Base-by-base conservation (phyloP, 2,888 invertebrate species). In the Polydrusus tereticollis region DNA sequence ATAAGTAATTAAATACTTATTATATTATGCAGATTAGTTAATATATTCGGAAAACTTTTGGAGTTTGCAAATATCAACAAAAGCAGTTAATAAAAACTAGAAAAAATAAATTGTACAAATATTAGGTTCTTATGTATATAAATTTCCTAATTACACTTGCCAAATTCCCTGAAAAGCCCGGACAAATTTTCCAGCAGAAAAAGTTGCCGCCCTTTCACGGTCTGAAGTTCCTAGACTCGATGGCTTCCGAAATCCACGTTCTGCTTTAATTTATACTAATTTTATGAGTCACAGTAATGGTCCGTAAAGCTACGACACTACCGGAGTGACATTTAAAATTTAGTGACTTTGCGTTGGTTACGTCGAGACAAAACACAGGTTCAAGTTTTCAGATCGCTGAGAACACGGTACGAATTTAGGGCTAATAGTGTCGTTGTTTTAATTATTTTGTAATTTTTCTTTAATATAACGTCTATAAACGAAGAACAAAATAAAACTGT, bases 251-350 rank as follows among this genome's bases (percentile, higher is more conserved):
- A 62, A 65, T 70, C 23, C 67, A 57, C 72, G 74, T 75, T 57
- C 69, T 60, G 36, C 69, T 64, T 73, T 75, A 75, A 75, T 75
- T 75, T 75, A 75, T 73, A 75, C 75, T 75, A 75, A 75, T 75
- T 75, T 75, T 73, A 75, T 71, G 75, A 75, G 70, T 65, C 65
- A 52, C 60, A 60, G 75, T 75, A 75, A 75, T 75, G 75, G 71
- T 26, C 70, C 75, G 70, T 70, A 73, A 73, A 69, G 70, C 69
- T 70, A 66, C 69, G 65, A 68, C 69, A 73, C 66, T 58, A 72
- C 67, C 67, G 57, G 72, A 72, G 41, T 65, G 73, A 73, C 73
- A 73, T 73, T 73, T 69, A 12, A 52, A 69, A 73, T 69, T 73
- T 73, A 69, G 60, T 64, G 60, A 38, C 50, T 57, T 58, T 55